phyloP scores from a whole-genome alignment of 2,888 invertebrate species.

The Pseudococcus viburni region DNA sequence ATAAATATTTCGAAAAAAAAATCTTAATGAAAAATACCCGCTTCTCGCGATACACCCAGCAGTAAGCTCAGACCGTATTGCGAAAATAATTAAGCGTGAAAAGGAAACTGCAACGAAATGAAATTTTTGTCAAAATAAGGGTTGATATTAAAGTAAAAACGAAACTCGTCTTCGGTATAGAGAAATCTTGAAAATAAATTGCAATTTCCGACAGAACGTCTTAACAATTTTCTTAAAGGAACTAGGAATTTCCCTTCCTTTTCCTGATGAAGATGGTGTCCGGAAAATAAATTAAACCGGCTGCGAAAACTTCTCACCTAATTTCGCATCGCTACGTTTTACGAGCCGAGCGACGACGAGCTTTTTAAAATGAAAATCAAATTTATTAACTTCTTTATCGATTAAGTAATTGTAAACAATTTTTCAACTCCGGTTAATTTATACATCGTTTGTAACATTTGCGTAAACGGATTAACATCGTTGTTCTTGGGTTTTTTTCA shows the following conservation, averaged over 20 bases:
- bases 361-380: constrained; percentile 56
- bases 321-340: constrained; percentile 35
- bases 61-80: not conserved
- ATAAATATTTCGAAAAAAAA: constrained; percentile 19
- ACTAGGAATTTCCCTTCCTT: constrained; percentile 60
- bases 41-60: not conserved
- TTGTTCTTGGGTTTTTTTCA: constrained; percentile 5
- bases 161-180: constrained; percentile 52
- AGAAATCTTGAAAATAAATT: constrained; percentile 64
- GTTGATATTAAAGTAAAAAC: constrained; percentile 15
- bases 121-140: constrained; percentile 64
- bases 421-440: constrained; percentile 45
- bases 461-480: constrained; percentile 30
- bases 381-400: constrained; percentile 60
- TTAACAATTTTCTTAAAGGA: constrained; percentile 64
- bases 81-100: constrained; percentile 59
- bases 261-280: constrained; percentile 59
- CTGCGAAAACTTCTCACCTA: constrained; percentile 59
- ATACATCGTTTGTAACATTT: constrained; percentile 14
- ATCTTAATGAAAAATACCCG: constrained; percentile 27
- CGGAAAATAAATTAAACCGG: constrained; percentile 64
- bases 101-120: constrained; percentile 63
- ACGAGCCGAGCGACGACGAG: not conserved
- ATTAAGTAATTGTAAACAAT: constrained; percentile 51
- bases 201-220: constrained; percentile 65